Base-by-base conservation (phyloP, 2,797 vertebrate genomes). In the Hippoglossus hippoglossus region DNA sequence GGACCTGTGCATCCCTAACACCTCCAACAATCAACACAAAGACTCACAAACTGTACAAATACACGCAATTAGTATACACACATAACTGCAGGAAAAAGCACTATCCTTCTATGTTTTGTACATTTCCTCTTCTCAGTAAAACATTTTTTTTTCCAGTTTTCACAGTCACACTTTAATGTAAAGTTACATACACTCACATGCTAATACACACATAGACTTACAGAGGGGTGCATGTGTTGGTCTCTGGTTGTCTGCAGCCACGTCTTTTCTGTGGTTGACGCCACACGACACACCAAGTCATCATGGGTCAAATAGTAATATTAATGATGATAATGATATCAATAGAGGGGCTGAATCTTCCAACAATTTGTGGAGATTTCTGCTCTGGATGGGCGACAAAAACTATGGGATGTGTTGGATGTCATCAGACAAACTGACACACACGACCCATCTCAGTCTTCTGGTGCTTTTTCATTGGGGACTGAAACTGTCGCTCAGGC, bases 221-320 rank as follows among this genome's bases (percentile, higher is more conserved):
- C 89, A 93, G 89, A 93, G 94, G 95, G 93, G 68, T 95, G 96
- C 95, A 67, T 88, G 84, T 92, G 91, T 92, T 96, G 97, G 93
- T 97, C 97, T 96, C 94, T 96, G 96, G 97, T 97, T 97, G 97
- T 97, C 96, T 97, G 98, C 95, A 93, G 96, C 98, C 97, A 95
- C 97, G 97, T 96, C 96, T 97, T 95, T 96, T 96, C 97, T 97
- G 98, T 94, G 98, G 98, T 99, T 99, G 98, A 99, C 96, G 95
- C 97, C 97, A 96, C 96, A 95, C 96, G 97, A 95, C 96, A 97
- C 96, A 97, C 96, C 96, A 91, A 95, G 94, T 96, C 96, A 96
- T 97, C 93, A 94, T 96, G 96, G 94, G 95, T 95, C 91, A 94
- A 70, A 86, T 28, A 25, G 18, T 6, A 9, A 18, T 12, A 28